Base-by-base conservation (phyloP, 2,888 invertebrate species). In the Carcina quercana region DNA sequence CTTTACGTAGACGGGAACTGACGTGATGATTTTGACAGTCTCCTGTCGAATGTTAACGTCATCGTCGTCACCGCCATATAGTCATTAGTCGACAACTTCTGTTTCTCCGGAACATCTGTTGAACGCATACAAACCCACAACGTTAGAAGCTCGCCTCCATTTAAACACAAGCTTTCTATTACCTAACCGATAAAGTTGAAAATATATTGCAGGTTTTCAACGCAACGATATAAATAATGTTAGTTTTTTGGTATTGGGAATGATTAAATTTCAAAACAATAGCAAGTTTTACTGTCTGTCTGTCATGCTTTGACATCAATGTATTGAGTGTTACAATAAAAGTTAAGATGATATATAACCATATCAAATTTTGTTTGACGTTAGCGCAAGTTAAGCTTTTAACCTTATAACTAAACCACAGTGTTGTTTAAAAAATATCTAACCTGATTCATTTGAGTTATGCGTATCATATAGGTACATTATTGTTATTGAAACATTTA, bases 61-160 rank as follows among this genome's bases (percentile, higher is more conserved):
- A 69, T 76, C 82, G 63, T 78, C 73, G 71, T 82, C 80, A 69
- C 75, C 82, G 63, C 73, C 59, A 50, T 55, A 62, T 53, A 65
- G 67, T 76, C 80, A 82, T 83, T 82, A 83, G 83, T 78, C 69
- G 70, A 62, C 72, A 65, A 59, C 58, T 60, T 61, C 7, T 47
- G 53, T 54, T 56, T 57, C 59, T 58, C 50, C 43, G 35, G 53
- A 63, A 62, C 82, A 82, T 80, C 76, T 83, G 80, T 68, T 55
- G 47, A 53, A 71, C 53, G 57, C 51, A 62, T 72, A 65, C 51
- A 53, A 50, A 51, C 50, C 11, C 11, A 24, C 24, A n/a, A 24
- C 10, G 7, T 17, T 5, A 5, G 17, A 17, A 7, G n/a, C 12
- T 24, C 10, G 10, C 11, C 5, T 24, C 7, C 5, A 17, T 5